Conservation (phyloP, 2,113 vertebrate genomes). For the Catharus fuscescens region DNA sequence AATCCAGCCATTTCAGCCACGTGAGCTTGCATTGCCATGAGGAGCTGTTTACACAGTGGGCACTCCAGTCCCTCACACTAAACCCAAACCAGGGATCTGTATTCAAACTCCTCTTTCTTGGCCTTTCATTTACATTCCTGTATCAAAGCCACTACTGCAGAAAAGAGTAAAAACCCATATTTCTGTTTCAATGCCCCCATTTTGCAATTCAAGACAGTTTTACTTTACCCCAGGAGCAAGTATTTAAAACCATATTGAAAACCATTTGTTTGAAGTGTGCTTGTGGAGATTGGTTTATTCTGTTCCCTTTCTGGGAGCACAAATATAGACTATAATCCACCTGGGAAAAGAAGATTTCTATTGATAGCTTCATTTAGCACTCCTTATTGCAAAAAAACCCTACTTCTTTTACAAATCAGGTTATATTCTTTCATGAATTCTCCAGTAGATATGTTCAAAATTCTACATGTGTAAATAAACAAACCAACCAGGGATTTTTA, state of each 20-base stretch:
- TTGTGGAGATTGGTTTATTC: background rate
- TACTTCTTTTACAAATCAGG: background rate
- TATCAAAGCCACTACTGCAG: background rate
- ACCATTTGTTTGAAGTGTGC: background rate
- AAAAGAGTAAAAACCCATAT: background rate
- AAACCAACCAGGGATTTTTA: background rate
- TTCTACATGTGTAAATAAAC: background rate
- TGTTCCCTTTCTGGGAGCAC: background rate
- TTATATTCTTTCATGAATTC: background rate
- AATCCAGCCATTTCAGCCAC: background rate
- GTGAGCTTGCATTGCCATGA: background rate
- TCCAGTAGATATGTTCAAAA: background rate
- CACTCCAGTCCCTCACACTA: background rate
- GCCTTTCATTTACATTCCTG: background rate
- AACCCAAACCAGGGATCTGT: background rate
- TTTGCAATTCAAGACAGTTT: background rate
- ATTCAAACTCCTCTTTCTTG: background rate
- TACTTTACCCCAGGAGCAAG: background rate
- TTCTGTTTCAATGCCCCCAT: background rate
- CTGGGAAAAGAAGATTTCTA: background rate
- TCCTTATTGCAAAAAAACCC: background rate
- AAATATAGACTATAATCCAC: background rate
- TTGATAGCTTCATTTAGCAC: background rate
- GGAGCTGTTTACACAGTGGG: background rate
- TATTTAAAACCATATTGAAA: conserved; percentile 19